A percentile compares a stretch with the other conserved stretches of the same genome.
Evolutionary conservation across 2,113 vertebrate species (phyloP).

Genomic region (Elanus axillaris): DNA sequence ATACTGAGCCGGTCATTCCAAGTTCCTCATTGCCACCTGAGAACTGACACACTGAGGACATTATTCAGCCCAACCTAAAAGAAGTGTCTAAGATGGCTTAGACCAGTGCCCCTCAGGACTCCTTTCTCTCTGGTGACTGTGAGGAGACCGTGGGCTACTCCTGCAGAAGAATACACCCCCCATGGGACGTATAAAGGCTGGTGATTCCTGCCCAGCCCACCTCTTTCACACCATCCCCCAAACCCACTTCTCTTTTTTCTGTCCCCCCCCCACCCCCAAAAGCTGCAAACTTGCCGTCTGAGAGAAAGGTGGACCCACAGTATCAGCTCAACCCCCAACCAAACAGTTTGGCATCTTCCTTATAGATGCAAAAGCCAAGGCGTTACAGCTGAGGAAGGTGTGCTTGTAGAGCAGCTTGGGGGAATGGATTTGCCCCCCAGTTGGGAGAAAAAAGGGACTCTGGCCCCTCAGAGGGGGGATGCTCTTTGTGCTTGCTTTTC

Average conservation of each 20-base stretch:
- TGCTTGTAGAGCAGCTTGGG: background rate
- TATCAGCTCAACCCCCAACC: background rate
- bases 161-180: background rate
- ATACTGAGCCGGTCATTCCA: background rate
- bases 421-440: background rate
- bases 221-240: background rate
- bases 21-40: background rate
- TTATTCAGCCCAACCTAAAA: background rate
- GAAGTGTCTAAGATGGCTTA: background rate
- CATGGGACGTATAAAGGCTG: background rate
- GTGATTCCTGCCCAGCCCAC: background rate
- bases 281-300: background rate
- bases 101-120: background rate
- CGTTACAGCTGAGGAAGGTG: background rate
- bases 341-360: rapidly evolving
- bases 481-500: background rate
- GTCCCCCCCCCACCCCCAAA: background rate
- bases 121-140: background rate
- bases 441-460: background rate
- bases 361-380: background rate
- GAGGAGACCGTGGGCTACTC: background rate
- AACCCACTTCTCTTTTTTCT: background rate
- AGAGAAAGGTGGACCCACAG: background rate
- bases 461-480: background rate
- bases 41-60: background rate